Conservation (phyloP, 2,888 invertebrate species). For the Leucoptera coffeella region DNA sequence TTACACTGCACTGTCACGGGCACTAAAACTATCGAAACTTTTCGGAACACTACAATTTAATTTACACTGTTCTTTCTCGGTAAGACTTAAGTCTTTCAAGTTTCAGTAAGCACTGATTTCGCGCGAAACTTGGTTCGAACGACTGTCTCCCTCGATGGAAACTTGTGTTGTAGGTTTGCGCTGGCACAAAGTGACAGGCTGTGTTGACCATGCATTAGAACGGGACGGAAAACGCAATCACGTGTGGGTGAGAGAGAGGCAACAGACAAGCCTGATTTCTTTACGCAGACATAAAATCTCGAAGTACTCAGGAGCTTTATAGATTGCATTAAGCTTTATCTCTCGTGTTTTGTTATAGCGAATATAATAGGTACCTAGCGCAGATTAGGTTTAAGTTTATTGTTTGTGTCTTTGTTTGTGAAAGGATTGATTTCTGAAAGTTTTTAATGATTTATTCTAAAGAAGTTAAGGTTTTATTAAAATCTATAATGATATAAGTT, state of each 20-base stretch:
- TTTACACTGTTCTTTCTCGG: slow-evolving; percentile 6
- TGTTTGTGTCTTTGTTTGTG: too few relatives aligned
- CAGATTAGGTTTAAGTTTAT: too few relatives aligned
- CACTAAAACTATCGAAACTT: slow-evolving; percentile 5
- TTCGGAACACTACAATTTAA: neutral
- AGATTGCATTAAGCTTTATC: slow-evolving; percentile 16
- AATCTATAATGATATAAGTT: too few relatives aligned
- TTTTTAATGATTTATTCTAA: too few relatives aligned
- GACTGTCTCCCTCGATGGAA: slow-evolving; percentile 22
- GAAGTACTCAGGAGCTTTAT: slow-evolving; percentile 18
- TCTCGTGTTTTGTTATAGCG: too few relatives aligned
- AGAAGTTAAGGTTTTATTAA: too few relatives aligned
- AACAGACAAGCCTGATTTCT: too few relatives aligned
- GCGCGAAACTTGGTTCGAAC: slow-evolving; percentile 1
- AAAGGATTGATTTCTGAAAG: too few relatives aligned
- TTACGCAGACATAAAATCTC: slow-evolving; percentile 23
- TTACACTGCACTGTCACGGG: slow-evolving; percentile 20
- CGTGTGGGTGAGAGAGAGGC: slow-evolving; percentile 27
- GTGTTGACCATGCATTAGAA: slow-evolving; percentile 23
- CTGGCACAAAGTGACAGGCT: slow-evolving; percentile 27
- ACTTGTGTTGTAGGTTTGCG: slow-evolving; percentile 24
- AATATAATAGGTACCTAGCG: too few relatives aligned
- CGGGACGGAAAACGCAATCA: slow-evolving; percentile 32
- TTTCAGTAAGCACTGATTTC: slow-evolving; percentile 6
- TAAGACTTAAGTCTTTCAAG: neutral